These are phyloP conservation scores for Rhyacichthys aspro DNA, from an alignment of 2,797 vertebrate species.

Conservation along the genomic window DNA sequence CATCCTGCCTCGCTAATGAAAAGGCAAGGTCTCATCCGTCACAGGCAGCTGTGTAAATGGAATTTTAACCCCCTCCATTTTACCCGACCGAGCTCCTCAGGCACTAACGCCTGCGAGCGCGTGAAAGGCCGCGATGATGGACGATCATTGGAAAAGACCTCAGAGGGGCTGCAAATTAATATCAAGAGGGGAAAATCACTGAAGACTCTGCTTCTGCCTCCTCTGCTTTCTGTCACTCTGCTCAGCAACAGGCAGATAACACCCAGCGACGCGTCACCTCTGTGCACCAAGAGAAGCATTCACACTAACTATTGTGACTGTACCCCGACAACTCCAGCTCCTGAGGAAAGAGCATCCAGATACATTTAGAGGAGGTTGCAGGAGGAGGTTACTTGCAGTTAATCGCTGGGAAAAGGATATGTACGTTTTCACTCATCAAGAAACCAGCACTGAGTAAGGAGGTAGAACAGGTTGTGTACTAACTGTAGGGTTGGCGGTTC, in stretches of 20 bases:
- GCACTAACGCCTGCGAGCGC: slow-evolving; percentile 46
- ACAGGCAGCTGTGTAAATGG: slow-evolving; percentile 70
- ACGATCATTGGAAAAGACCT: slow-evolving; percentile 50
- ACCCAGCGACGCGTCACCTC: slow-evolving; percentile 1
- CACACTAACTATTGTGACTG: too few species aligned
- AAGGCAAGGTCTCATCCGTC: slow-evolving; percentile 75
- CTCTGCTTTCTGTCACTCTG: slow-evolving; percentile 24
- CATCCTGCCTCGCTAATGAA: slow-evolving; percentile 75
- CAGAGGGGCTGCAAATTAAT: slow-evolving; percentile 53
- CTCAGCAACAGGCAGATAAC: neutral
- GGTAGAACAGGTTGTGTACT: too few species aligned
- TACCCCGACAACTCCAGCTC: too few species aligned
- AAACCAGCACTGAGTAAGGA: too few species aligned
- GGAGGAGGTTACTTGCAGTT: too few species aligned
- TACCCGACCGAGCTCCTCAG: slow-evolving; percentile 36
- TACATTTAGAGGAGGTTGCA: too few species aligned
- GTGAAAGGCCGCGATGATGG: slow-evolving; percentile 54
- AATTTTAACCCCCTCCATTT: slow-evolving; percentile 55
- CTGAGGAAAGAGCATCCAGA: too few species aligned
- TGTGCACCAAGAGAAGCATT: neutral
- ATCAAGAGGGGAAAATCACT: slow-evolving; percentile 32
- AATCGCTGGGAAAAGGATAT: too few species aligned
- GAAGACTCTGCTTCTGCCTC: slow-evolving; percentile 18
- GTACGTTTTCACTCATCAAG: too few species aligned
- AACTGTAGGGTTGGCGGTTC: too few species aligned